Percentiles rank a stretch among this genome's conserved stretches.
These are phyloP conservation scores for Eurypyga helias DNA, from an alignment of 2,113 vertebrate genomes.

Conservation along the genomic window DNA sequence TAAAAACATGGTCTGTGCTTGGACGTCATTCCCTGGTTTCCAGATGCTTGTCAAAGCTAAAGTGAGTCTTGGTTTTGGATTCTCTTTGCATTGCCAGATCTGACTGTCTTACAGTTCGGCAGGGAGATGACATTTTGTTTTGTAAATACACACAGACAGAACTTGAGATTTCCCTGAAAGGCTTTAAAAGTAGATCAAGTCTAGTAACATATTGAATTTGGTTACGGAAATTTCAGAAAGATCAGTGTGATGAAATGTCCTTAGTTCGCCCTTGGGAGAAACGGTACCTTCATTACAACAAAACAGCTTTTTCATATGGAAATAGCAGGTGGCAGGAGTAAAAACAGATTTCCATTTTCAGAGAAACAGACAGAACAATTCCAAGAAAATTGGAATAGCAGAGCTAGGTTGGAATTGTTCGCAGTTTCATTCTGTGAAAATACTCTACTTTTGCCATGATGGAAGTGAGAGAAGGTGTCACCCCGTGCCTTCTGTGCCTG, in stretches of 20 bases:
- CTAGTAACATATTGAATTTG: not conserved
- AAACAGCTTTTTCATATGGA: conserved; percentile 44
- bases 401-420: not conserved
- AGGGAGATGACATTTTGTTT: conserved; percentile 3
- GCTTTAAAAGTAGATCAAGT: not conserved
- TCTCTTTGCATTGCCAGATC: not conserved
- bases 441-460: not conserved
- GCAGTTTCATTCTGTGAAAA: not conserved
- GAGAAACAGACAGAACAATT: conserved; percentile 49
- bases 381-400: conserved; percentile 38
- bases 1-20: not conserved
- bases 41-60: not conserved
- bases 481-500: not conserved
- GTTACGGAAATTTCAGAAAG: not conserved
- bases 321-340: conserved; percentile 56
- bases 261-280: conserved; percentile 41
- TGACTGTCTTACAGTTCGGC: not conserved
- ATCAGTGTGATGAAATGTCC: conserved; percentile 22
- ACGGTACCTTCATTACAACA: not conserved
- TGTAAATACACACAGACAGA: not conserved
- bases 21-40: not conserved
- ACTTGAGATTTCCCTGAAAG: not conserved
- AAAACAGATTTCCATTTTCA: conserved; percentile 50
- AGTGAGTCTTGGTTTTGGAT: not conserved
- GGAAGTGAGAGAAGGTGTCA: not conserved